Percentiles rank a stretch among this genome's conserved stretches.
Conservation (phyloP, 2,888 invertebrate species). For the Tetragonisca angustula region DNA sequence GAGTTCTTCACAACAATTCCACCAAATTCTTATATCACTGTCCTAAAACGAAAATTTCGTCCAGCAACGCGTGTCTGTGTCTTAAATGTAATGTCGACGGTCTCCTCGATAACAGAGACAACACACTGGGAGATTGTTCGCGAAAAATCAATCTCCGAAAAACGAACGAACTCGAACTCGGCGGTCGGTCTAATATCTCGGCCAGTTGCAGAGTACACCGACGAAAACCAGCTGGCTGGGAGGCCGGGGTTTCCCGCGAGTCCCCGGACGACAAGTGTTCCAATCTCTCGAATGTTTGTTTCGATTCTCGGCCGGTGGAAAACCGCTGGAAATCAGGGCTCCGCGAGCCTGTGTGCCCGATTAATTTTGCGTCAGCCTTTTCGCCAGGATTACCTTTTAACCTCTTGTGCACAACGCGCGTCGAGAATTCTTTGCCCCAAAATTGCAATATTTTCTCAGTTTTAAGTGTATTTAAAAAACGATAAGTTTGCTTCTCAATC, state of each 20-base stretch:
- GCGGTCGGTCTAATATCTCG: slow-evolving; percentile 2
- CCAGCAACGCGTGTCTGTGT: neutral
- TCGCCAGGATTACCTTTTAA: slow-evolving; percentile 27
- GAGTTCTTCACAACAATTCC: neutral
- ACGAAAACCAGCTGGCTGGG: neutral
- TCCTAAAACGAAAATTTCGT: no score
- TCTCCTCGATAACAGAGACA: neutral
- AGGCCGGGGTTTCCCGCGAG: neutral
- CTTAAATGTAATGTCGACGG: neutral
- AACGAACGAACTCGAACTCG: neutral
- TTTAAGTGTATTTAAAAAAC: no score
- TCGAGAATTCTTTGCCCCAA: no score
- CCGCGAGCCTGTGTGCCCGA: slow-evolving; percentile 25
- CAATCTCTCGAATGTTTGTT: slow-evolving; percentile 37
- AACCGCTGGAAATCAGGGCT: slow-evolving; percentile 33
- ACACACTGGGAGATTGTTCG: neutral
- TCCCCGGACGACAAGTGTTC: slow-evolving; percentile 29
- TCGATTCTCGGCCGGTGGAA: slow-evolving; percentile 28
- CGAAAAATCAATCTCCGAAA: slow-evolving; percentile 5
- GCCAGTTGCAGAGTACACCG: neutral
- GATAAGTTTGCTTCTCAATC: no score
- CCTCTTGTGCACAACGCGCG: no score
- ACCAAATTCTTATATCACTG: neutral
- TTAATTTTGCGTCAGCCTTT: slow-evolving; percentile 45
- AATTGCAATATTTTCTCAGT: no score